A percentile compares a stretch with the other conserved stretches of the same genome.
Conservation (phyloP, 2,113 vertebrate genomes). For the Romanogobio albipinnatus region DNA sequence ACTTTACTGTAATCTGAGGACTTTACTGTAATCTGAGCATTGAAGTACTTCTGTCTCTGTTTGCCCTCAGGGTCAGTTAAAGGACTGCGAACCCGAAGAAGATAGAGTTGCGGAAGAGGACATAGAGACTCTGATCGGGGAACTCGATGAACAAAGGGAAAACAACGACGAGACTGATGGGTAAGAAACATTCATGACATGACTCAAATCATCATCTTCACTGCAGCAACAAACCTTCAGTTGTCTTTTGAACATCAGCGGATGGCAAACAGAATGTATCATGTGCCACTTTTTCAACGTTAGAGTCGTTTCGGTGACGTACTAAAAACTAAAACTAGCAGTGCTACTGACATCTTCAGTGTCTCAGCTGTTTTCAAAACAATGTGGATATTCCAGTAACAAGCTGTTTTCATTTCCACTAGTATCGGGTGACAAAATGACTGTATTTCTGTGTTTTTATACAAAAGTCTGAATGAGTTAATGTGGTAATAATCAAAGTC, state of each 20-base stretch:
- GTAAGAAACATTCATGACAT: constrained; percentile 64
- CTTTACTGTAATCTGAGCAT: not conserved
- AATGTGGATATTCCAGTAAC: not conserved
- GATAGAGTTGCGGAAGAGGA: constrained; percentile 68
- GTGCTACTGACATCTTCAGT: not conserved
- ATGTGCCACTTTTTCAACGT: too few relatives aligned
- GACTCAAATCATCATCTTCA: not conserved
- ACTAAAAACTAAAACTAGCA: not conserved
- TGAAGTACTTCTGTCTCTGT: not conserved
- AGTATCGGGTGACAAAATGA: not conserved
- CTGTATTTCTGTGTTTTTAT: not conserved
- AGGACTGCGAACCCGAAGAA: constrained; percentile 68
- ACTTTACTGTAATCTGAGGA: not conserved
- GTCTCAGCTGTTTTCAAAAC: not conserved
- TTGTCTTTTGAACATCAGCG: not conserved
- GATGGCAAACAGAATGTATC: too few relatives aligned
- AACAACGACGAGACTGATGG: constrained; percentile 73
- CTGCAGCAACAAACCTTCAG: not conserved
- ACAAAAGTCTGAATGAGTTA: not conserved
- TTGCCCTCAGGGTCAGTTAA: constrained; percentile 77
- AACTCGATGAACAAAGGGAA: constrained; percentile 74
- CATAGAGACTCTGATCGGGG: constrained; percentile 78
- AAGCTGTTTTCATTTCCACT: not conserved
- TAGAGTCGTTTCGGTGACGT: not conserved
- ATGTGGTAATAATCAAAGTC: not conserved